A percentile compares a stretch with the other conserved stretches of the same genome.
phyloP scores from a whole-genome alignment of 2,113 vertebrate species.

The Pygoscelis adeliae region DNA sequence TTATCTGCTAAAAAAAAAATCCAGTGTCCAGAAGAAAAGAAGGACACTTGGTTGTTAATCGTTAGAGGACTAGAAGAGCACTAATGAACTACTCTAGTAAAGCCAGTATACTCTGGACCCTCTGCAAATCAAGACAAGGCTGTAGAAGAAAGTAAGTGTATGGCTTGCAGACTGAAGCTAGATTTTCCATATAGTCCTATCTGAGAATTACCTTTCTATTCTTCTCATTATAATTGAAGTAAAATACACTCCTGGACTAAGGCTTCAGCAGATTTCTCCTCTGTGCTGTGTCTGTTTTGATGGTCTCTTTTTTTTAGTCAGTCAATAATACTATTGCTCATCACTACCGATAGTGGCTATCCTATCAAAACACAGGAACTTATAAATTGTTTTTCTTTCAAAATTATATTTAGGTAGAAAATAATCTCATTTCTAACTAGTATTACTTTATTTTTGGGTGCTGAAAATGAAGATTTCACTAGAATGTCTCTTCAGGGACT shows the following conservation, averaged over 20 bases:
- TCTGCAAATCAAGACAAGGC: not conserved
- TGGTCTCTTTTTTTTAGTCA: rapidly evolving
- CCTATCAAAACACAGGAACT: not conserved
- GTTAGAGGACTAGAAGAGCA: not conserved
- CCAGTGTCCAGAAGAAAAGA: not conserved
- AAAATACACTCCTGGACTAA: not conserved
- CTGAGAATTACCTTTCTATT: not conserved
- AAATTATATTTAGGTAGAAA: not conserved
- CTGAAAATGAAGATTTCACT: not conserved
- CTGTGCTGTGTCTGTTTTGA: not conserved
- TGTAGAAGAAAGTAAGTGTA: not conserved
- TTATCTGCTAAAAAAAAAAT: not conserved
- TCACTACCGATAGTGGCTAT: not conserved
- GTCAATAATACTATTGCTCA: not conserved
- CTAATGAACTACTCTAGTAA: not conserved
- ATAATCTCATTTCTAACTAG: not conserved
- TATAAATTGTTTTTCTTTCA: not conserved
- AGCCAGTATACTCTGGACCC: not conserved
- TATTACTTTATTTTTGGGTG: not conserved
- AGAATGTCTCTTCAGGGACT: not conserved
- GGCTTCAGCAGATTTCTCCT: not conserved
- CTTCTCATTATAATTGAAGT: not conserved
- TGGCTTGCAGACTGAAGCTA: not conserved
- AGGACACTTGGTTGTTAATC: not conserved
- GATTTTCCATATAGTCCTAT: not conserved